These are phyloP conservation scores for Tanytarsus gracilentus DNA, from an alignment of 2,888 invertebrate genomes.

Conservation along the genomic window DNA sequence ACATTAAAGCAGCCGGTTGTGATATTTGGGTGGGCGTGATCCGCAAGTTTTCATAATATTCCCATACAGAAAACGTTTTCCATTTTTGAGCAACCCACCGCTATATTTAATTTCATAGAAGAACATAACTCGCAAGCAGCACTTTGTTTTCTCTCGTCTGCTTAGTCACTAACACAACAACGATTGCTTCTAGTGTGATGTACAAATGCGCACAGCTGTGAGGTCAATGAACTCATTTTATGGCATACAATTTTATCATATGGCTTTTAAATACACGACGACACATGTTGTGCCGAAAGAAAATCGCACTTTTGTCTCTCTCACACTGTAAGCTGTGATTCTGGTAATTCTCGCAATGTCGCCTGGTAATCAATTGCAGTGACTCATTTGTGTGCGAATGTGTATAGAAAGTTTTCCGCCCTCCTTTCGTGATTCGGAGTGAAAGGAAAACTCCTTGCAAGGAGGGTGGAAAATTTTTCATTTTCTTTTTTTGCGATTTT, in stretches of 20 bases:
- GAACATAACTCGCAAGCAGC: conserved; percentile 4
- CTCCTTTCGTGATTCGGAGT: neutral
- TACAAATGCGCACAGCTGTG: too few species aligned
- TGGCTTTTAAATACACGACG: too few species aligned
- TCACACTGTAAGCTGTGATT: neutral
- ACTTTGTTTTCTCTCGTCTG: neutral
- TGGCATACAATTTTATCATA: too few species aligned
- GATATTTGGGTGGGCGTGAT: conserved; percentile 28
- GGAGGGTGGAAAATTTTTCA: neutral
- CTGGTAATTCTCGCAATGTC: neutral
- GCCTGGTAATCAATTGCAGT: neutral
- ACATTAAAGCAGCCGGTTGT: conserved; percentile 22
- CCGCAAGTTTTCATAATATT: conserved; percentile 23
- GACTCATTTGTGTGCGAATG: too few species aligned
- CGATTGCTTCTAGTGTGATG: too few species aligned
- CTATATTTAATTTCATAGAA: conserved; percentile 2
- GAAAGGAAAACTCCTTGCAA: neutral
- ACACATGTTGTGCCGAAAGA: too few species aligned
- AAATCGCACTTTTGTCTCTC: too few species aligned
- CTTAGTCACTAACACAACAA: neutral
- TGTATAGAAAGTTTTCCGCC: neutral
- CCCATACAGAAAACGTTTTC: conserved; percentile 24
- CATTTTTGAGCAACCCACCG: conserved; percentile 27
- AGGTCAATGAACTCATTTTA: too few species aligned
- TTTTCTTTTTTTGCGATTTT: neutral